Evolutionary conservation across 2,888 invertebrate species (phyloP), one percentile per base, ranked within the genome.

Genomic region (Dexiosoma caninum): DNA sequence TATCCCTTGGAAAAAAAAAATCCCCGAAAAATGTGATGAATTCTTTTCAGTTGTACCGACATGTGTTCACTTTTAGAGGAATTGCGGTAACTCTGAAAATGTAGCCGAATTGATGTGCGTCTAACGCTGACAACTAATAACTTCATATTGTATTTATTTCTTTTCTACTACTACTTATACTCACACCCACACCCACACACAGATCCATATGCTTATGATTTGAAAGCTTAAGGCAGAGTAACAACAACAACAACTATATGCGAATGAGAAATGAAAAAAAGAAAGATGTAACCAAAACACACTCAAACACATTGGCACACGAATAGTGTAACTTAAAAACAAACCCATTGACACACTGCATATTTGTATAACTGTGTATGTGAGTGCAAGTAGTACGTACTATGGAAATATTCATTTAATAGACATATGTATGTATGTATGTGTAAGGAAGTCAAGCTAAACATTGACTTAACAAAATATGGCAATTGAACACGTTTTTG

Each of bases 401-500:
- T 57, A 16, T 10, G 21, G 14, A 21, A 49, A 27, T 27, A 6
- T 6, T 27, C 27, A 40, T 40, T n/a, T n/a, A n/a, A n/a, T n/a
- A n/a, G n/a, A n/a, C n/a, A n/a, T n/a, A n/a, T n/a, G 16, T 21
- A 55, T 55, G 40, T n/a, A 14, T 32, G 21, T 30, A 32, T 35
- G 46, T 14, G 16, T 27, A 30, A n/a, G 46, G 27, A 16, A 55
- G 55, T 8, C 37, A 74, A 74, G 67, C 74, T 74, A 78, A 62
- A 69, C 53, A 74, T 72, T 55, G 67, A 72, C 72, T 67, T 62
- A 35, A 62, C 62, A 53, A 74, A 74, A 78, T 69, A 60, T 64
- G 74, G 78, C 78, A 78, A 74, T 78, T 78, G 69, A 78, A 78
- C 74, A 78, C 78, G 78, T 78, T 74, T 74, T 62, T 62, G 55